Conservation (phyloP, 2,113 vertebrate species). For the Sander lucioperca region DNA sequence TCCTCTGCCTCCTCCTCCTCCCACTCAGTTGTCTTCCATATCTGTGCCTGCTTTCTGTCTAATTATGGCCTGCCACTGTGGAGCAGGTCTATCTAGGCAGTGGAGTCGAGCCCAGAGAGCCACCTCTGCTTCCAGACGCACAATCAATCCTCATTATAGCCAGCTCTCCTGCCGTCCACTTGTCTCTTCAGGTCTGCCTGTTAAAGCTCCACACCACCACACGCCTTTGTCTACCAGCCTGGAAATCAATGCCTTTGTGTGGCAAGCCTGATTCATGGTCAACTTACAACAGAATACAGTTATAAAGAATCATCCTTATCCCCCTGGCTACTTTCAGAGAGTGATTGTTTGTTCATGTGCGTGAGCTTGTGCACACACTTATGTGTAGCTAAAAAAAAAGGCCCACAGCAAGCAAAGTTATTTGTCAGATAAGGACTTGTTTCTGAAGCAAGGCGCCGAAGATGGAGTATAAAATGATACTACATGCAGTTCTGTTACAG, state of each 20-base stretch:
- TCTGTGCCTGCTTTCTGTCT: slow-evolving; percentile 74
- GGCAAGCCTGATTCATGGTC: slow-evolving; percentile 31
- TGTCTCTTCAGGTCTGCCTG: slow-evolving; percentile 47
- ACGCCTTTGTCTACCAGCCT: slow-evolving; percentile 34
- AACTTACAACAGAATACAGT: slow-evolving; percentile 18
- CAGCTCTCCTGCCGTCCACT: slow-evolving; percentile 44
- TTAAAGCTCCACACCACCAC: slow-evolving; percentile 37
- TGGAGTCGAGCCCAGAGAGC: slow-evolving; percentile 66
- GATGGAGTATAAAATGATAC: slow-evolving; percentile 68
- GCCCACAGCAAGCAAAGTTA: slow-evolving; percentile 59
- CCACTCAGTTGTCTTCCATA: slow-evolving; percentile 69
- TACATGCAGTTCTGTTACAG: slow-evolving; percentile 65
- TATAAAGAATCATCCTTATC: slow-evolving; percentile 52
- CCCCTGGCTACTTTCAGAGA: slow-evolving; percentile 24
- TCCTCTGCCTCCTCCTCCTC: slow-evolving; percentile 62
- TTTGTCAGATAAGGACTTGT: slow-evolving; percentile 70
- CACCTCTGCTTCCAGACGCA: slow-evolving; percentile 72
- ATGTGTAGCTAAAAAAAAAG: slow-evolving; percentile 9
- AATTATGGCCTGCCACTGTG: slow-evolving; percentile 76
- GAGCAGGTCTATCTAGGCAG: slow-evolving; percentile 68
- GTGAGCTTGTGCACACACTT: not conserved
- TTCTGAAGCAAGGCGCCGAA: slow-evolving; percentile 54
- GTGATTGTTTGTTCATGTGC: slow-evolving; percentile 20
- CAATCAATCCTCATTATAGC: slow-evolving; percentile 78
- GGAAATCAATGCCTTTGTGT: slow-evolving; percentile 48